phyloP scores from a whole-genome alignment of 2,797 vertebrate genomes.

The Spondyliosoma cantharus region DNA sequence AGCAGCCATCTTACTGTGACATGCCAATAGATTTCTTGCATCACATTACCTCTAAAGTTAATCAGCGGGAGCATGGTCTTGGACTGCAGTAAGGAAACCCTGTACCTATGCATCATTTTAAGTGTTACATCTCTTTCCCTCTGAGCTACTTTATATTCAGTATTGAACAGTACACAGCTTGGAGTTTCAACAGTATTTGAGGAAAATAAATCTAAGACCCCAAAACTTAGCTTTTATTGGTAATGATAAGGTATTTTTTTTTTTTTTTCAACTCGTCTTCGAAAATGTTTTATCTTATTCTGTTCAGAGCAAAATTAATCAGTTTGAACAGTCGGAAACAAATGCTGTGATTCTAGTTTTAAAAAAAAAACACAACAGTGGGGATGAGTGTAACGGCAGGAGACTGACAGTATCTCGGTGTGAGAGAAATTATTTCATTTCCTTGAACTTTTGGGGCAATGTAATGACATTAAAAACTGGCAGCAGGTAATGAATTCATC shows the following conservation, averaged over 20 bases:
- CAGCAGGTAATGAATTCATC: constrained; percentile 17
- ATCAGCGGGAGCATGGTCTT: constrained; percentile 44
- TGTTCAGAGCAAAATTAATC: constrained; percentile 11
- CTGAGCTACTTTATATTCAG: neutral
- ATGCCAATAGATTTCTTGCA: constrained; percentile 49
- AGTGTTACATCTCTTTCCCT: constrained; percentile 2
- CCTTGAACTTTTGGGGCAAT: neutral
- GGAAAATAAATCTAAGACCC: neutral
- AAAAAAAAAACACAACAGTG: neutral
- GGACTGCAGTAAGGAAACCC: neutral
- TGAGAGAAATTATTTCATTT: constrained; percentile 11
- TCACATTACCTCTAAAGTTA: constrained; percentile 46
- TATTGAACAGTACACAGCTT: neutral
- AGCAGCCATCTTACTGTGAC: constrained; percentile 54
- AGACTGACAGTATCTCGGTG: neutral
- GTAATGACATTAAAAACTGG: constrained; percentile 2
- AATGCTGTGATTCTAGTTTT: neutral
- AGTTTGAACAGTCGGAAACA: constrained; percentile 27
- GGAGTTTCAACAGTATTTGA: neutral
- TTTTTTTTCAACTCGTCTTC: neutral
- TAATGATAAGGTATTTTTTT: neutral
- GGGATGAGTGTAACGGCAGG: neutral
- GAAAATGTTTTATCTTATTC: neutral
- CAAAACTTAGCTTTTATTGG: neutral
- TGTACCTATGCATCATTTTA: constrained; percentile 8